Percentiles rank a stretch among this genome's conserved stretches.
These are phyloP conservation scores for Lithobates pipiens DNA, from an alignment of 2,797 vertebrate genomes.

Conservation along the genomic window DNA sequence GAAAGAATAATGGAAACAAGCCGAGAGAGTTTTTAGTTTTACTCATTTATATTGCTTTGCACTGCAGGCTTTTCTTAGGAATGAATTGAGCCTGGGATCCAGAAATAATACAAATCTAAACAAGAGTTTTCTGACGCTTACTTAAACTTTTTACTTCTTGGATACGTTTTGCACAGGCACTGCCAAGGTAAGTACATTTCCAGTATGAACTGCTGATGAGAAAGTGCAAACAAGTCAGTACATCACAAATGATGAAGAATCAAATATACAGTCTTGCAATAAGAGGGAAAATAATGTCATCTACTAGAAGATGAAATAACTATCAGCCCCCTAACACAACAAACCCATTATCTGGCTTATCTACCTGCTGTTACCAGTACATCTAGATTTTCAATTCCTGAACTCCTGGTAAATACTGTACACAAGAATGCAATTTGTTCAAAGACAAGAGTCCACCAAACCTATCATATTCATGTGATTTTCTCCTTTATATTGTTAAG, in stretches of 20 bases:
- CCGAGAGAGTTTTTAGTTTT: constrained; percentile 12
- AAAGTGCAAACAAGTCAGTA: constrained; percentile 9
- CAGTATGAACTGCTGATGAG: background rate
- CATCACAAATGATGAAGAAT: constrained; percentile 9
- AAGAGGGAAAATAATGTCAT: background rate
- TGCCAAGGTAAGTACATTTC: constrained; percentile 41
- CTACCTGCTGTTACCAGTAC: background rate
- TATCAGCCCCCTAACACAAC: background rate
- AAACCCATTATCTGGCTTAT: background rate
- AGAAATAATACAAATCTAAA: constrained; percentile 49
- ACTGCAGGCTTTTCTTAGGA: constrained; percentile 6
- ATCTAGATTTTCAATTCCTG: background rate
- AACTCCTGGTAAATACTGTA: background rate
- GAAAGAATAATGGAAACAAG: constrained; percentile 30
- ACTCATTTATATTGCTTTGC: constrained; percentile 23
- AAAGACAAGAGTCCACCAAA: no score
- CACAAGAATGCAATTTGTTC: no score
- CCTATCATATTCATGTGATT: no score
- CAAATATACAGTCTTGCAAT: background rate
- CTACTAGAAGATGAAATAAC: background rate
- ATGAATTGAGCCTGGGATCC: constrained; percentile 29
- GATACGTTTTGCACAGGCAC: constrained; percentile 1
- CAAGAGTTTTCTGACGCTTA: constrained; percentile 44
- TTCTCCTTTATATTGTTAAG: no score
- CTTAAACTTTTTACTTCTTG: constrained; percentile 47